Evolutionary conservation across 2,888 invertebrate species (phyloP), one percentile per base, ranked within the genome.

Genomic region (Polydesmus complanatus): DNA sequence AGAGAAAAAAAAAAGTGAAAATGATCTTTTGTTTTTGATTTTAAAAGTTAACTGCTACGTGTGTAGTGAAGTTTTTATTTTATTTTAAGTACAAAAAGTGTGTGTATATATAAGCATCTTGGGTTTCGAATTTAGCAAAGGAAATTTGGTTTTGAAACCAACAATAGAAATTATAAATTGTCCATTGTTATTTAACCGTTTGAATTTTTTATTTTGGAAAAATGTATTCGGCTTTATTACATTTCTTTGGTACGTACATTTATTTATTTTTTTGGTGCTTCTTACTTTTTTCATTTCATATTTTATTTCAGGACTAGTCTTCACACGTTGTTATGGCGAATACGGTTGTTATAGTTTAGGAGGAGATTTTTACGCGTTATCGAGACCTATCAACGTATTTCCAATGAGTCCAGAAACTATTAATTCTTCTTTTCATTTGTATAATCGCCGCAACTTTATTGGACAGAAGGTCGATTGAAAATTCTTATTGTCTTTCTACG

Each of bases 341-440:
- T 88, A 84, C 67, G 90, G 89, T 2, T 90, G 90, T 71, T 90
- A 88, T 72, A 84, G 86, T 57, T 80, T 86, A 63, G 66, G 66
- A 8, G 67, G 63, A 14, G 50, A 61, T 27, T 63, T 63, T 27
- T 53, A 58, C 25, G 61, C 63, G 65, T 85, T 87, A 63, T 82
- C 87, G 71, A 77, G 90, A 62, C 88, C 88, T 1, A 84, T 89
- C 72, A 89, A 89, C 70, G 84, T 88, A 1, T 86, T 88, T 69
- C 89, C 90, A 27, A 74, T 87, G 60, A 85, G 87, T 0, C 80
- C 88, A 68, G 82, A 84, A 68, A 84, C 86, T 67, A 86, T 90
- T 72, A 87, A 88, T 72, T 88, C 88, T 57, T 81, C 84, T 69
- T 89, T 89, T 72, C 84, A 88, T 65, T 78, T 89, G 54, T 87